Conservation (phyloP, 2,888 invertebrate species). For the Chrysina gloriosa region DNA sequence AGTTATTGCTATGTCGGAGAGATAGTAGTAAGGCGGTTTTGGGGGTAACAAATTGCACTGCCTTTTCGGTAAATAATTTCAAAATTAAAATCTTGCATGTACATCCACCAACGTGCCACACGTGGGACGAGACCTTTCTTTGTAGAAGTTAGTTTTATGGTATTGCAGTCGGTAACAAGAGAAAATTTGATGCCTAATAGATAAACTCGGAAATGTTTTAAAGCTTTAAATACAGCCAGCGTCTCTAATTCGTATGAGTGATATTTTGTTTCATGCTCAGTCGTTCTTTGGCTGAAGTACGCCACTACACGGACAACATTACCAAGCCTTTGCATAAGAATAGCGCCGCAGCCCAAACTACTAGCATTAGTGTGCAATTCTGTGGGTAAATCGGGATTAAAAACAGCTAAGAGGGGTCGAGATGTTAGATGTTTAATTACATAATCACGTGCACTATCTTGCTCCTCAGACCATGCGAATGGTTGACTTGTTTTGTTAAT, state of each 20-base stretch:
- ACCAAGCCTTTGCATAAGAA: constrained; percentile 3
- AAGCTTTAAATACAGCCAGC: constrained; percentile 53
- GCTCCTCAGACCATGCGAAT: neutral
- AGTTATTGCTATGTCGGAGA: no score
- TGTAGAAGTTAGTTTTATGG: neutral
- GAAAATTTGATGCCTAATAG: constrained; percentile 48
- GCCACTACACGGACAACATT: neutral
- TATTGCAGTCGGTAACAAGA: constrained; percentile 58
- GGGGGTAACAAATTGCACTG: no score
- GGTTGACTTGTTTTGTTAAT: neutral
- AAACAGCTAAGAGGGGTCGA: neutral
- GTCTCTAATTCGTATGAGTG: constrained; percentile 56
- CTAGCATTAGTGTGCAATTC: constrained; percentile 33
- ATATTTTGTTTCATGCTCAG: constrained; percentile 33
- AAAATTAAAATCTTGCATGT: neutral
- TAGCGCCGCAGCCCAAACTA: neutral
- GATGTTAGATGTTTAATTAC: neutral
- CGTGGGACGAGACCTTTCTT: neutral
- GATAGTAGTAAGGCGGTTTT: no score
- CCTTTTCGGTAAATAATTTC: neutral
- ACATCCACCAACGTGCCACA: neutral
- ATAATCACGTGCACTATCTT: neutral
- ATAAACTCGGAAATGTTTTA: constrained; percentile 49
- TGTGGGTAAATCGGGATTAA: neutral
- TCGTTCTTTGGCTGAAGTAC: constrained; percentile 43